A percentile compares a stretch with the other conserved stretches of the same genome.
Evolutionary conservation across 2,113 vertebrate species (phyloP).

Genomic region (Brachirus orientalis): DNA sequence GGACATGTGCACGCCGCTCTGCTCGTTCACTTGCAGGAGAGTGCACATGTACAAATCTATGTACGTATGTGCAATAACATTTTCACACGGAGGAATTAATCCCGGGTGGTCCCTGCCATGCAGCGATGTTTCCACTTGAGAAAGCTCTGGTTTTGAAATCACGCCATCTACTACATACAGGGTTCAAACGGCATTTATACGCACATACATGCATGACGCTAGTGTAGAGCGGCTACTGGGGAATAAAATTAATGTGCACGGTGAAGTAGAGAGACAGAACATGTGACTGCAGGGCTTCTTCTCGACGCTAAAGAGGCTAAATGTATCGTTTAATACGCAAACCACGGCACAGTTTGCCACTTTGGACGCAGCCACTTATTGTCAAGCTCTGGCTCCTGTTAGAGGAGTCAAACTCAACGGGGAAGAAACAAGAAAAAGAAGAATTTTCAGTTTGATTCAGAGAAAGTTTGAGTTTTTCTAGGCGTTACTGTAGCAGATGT

Average conservation of each 20-base stretch:
- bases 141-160: conserved; percentile 70
- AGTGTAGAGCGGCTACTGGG: conserved; percentile 5
- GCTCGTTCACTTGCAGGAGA: conserved; percentile 37
- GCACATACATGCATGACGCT: neutral
- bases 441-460: too few species aligned
- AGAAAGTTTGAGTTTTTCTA: too few species aligned
- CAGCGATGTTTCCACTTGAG: conserved; percentile 65
- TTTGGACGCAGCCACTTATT: too few species aligned
- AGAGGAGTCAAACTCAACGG: too few species aligned
- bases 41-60: conserved; percentile 1
- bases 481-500: too few species aligned
- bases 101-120: conserved; percentile 61
- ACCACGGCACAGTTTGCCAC: too few species aligned
- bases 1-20: conserved; percentile 6
- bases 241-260: conserved; percentile 39
- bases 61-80: conserved; percentile 32
- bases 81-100: conserved; percentile 65
- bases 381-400: too few species aligned
- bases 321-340: too few species aligned
- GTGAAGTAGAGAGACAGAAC: neutral
- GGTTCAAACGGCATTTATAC: conserved; percentile 25
- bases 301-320: too few species aligned
- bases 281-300: too few species aligned
- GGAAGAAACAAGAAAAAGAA: too few species aligned
- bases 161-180: conserved; percentile 29